Evolutionary conservation across 2,113 vertebrate genomes (phyloP).

Genomic region (Ochotona curzoniae): DNA sequence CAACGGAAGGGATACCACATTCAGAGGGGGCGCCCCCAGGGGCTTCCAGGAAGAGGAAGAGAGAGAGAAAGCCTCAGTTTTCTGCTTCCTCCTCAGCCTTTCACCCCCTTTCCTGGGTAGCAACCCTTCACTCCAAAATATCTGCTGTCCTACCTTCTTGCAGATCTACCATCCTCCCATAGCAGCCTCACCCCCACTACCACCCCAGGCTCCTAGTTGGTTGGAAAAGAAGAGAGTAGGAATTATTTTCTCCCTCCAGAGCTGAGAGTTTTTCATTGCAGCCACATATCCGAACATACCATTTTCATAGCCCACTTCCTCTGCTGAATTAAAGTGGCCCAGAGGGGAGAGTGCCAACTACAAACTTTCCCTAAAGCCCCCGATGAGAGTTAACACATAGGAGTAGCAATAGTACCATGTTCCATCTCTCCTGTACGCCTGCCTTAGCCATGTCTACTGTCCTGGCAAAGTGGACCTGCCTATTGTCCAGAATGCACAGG

Average conservation of each 20-base stretch:
- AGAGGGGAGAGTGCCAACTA: background rate
- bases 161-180: background rate
- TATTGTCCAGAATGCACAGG: background rate
- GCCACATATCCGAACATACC: background rate
- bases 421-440: background rate
- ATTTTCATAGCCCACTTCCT: background rate
- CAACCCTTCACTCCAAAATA: background rate
- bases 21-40: constrained; percentile 8
- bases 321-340: constrained; percentile 15
- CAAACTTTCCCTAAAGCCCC: background rate
- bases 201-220: background rate
- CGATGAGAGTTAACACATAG: background rate
- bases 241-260: background rate
- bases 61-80: background rate
- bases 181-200: too few species aligned
- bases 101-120: background rate
- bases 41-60: constrained; percentile 23
- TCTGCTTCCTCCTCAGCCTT: background rate
- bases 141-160: background rate
- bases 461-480: background rate
- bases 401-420: background rate
- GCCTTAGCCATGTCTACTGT: background rate
- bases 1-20: background rate
- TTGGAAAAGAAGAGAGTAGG: background rate
- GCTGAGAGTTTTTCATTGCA: background rate